Evolutionary conservation across 2,888 invertebrate genomes (phyloP).

Genomic region (Lasioglossum villosulum): DNA sequence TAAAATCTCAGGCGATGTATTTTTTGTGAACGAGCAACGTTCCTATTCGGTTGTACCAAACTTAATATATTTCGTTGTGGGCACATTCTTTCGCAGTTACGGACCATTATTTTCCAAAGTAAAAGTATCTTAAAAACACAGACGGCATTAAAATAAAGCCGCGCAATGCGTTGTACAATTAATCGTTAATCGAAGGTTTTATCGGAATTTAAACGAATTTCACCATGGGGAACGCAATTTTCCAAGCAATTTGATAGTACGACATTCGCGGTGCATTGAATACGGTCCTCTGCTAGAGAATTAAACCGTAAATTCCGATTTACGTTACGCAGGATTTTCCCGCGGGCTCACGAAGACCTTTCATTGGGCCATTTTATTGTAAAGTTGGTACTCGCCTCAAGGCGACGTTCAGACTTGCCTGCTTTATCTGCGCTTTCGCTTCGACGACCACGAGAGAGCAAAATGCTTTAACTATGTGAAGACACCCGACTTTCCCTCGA

Average conservation of each 20-base stretch:
- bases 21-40: background rate
- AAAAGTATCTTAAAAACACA: background rate
- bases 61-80: background rate
- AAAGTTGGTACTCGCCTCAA: constrained; percentile 32
- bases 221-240: background rate
- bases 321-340: constrained; percentile 30
- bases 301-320: constrained; percentile 34
- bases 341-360: background rate
- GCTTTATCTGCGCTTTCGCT: constrained; percentile 67
- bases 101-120: background rate
- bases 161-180: background rate
- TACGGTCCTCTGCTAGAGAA: constrained; percentile 20
- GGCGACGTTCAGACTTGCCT: constrained; percentile 43
- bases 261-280: background rate
- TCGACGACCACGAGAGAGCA: constrained; percentile 45
- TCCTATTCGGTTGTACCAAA: background rate
- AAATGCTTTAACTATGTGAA: constrained; percentile 57
- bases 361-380: constrained; percentile 25
- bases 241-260: constrained; percentile 2
- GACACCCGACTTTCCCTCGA: constrained; percentile 64
- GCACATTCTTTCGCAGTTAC: background rate
- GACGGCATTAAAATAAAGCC: background rate
- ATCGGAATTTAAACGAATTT: background rate
- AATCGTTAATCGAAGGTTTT: background rate
- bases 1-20: background rate